Evolutionary conservation across 2,113 vertebrate genomes (phyloP).

Genomic region (Scatophagus argus): DNA sequence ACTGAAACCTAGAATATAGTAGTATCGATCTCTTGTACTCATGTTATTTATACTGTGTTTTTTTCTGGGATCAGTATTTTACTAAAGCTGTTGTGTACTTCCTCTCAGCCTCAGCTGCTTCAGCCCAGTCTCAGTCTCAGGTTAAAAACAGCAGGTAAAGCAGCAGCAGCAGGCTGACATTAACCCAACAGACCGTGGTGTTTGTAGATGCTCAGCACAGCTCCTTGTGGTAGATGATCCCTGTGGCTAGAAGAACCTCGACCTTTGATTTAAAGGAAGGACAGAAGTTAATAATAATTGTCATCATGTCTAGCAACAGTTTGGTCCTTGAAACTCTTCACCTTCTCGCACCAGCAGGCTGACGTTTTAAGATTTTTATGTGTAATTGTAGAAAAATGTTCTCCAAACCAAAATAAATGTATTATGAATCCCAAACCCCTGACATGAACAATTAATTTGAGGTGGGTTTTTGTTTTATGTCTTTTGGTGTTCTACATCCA

Average conservation of each 20-base stretch:
- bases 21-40: not conserved
- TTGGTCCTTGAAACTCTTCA: not conserved
- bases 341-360: not conserved
- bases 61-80: conserved; percentile 4
- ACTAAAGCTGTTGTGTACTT: conserved; percentile 57
- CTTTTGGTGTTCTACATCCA: not conserved
- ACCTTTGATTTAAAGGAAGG: not conserved
- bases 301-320: not conserved
- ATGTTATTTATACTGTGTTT: not conserved
- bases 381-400: conserved; percentile 6
- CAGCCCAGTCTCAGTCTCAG: conserved; percentile 68
- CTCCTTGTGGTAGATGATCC: conserved; percentile 54
- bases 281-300: not conserved
- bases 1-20: not conserved
- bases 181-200: conserved; percentile 38
- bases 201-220: conserved; percentile 33
- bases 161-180: conserved; percentile 25
- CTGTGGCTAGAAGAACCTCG: not conserved
- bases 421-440: not conserved
- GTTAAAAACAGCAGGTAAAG: conserved; percentile 82
- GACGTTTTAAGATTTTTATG: not conserved
- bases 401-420: not conserved
- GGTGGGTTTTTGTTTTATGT: conserved; percentile 5
- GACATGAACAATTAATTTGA: not conserved
- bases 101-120: conserved; percentile 65